These are phyloP conservation scores for Oscheius sp. DNA, from an alignment of 2,888 invertebrate genomes.

Conservation along the genomic window DNA sequence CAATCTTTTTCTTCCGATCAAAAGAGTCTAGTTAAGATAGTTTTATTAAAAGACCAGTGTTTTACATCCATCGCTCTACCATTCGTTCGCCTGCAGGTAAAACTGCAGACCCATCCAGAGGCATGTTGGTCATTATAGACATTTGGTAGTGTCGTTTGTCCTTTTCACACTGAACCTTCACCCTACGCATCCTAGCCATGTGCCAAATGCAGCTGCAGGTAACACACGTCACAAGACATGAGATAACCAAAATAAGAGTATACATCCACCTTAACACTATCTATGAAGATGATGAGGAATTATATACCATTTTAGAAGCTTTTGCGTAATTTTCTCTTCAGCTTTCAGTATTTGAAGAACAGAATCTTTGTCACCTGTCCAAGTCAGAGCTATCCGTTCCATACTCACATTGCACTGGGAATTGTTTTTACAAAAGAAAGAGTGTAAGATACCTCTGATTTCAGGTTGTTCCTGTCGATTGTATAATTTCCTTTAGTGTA, in stretches of 20 bases:
- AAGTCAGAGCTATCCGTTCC: neutral
- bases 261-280: neutral
- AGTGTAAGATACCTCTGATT: neutral
- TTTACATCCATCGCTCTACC: neutral
- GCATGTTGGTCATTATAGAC: neutral
- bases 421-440: neutral
- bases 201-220: neutral
- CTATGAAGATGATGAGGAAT: neutral
- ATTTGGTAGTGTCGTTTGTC: neutral
- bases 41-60: neutral
- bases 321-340: neutral
- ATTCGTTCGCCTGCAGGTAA: no score
- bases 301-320: neutral
- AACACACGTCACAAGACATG: neutral
- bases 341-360: neutral
- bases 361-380: constrained; percentile 2
- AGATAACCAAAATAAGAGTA: neutral
- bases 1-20: neutral
- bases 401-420: constrained; percentile 26
- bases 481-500: constrained; percentile 16
- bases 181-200: neutral
- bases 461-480: neutral
- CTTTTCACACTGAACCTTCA: neutral
- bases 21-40: neutral
- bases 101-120: neutral